These are phyloP conservation scores for Macaca nemestrina DNA, from an alignment of 2,113 vertebrate species.

Conservation along the genomic window DNA sequence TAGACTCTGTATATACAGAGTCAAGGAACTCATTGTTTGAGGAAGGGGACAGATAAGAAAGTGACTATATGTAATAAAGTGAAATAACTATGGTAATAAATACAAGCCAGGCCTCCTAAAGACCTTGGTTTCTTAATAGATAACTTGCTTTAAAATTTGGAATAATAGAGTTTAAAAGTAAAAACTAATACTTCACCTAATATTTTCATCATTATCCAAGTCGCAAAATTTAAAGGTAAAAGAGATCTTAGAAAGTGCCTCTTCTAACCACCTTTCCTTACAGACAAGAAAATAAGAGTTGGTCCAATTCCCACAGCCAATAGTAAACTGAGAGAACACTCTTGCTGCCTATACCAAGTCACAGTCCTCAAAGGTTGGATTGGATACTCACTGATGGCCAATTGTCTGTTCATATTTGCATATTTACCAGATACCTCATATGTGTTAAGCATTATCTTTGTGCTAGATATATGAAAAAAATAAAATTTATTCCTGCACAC, in stretches of 20 bases:
- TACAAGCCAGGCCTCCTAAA: not conserved
- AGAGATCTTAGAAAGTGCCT: not conserved
- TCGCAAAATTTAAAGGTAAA: constrained; percentile 20
- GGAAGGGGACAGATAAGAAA: not conserved
- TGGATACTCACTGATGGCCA: not conserved
- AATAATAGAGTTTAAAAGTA: not conserved
- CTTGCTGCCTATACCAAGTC: not conserved
- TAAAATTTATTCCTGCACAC: not conserved
- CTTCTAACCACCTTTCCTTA: not conserved
- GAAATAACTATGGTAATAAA: not conserved
- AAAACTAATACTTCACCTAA: not conserved
- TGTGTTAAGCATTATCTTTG: not conserved
- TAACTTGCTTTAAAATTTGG: not conserved
- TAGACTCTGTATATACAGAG: not conserved
- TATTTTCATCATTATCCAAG: not conserved
- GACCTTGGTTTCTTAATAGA: not conserved
- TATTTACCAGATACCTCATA: not conserved
- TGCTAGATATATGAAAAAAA: not conserved
- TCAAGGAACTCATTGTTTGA: not conserved
- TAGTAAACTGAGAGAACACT: not conserved
- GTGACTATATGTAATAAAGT: not conserved
- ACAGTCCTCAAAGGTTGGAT: not conserved
- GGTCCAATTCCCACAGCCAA: not conserved
- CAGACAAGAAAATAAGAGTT: not conserved
- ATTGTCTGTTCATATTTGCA: not conserved